phyloP scores from a whole-genome alignment of 2,797 vertebrate species.

The Pipistrellus pygmaeus region DNA sequence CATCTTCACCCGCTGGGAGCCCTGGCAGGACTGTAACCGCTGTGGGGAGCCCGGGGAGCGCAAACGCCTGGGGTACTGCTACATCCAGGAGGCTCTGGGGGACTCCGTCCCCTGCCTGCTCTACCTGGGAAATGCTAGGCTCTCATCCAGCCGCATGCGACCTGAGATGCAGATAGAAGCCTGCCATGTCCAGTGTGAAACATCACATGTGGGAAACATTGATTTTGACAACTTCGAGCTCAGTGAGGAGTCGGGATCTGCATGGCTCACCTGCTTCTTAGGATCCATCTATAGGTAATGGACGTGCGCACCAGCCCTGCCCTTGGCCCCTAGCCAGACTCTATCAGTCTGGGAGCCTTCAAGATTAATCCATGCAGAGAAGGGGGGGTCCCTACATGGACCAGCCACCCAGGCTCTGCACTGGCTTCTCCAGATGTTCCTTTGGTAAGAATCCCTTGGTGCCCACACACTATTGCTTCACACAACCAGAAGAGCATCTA shows the following conservation, averaged over 20 bases:
- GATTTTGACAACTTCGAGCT: constrained; percentile 60
- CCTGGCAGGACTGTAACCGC: constrained; percentile 84
- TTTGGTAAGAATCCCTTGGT: not conserved
- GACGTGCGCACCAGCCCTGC: accelerated
- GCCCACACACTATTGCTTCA: not conserved
- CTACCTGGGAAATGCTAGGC: not conserved
- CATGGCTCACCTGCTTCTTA: constrained; percentile 76
- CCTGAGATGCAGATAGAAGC: constrained; percentile 83
- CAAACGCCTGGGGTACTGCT: constrained; percentile 84
- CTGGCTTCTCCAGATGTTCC: not conserved
- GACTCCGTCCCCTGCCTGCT: constrained; percentile 56
- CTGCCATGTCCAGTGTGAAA: constrained; percentile 58
- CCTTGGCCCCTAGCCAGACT: not conserved
- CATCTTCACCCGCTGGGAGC: constrained; percentile 83
- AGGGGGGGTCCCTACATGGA: not conserved
- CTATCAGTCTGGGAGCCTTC: not conserved
- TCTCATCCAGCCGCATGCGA: not conserved
- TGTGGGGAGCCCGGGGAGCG: constrained; percentile 68
- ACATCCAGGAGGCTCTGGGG: constrained; percentile 34
- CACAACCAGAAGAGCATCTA: not conserved
- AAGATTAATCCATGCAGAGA: not conserved
- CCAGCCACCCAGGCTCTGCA: not conserved
- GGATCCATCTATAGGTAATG: constrained; percentile 85
- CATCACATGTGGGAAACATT: accelerated
- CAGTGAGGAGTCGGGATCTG: not conserved